These are phyloP conservation scores for Ara ararauna DNA, from an alignment of 2,797 vertebrate species.

Conservation along the genomic window DNA sequence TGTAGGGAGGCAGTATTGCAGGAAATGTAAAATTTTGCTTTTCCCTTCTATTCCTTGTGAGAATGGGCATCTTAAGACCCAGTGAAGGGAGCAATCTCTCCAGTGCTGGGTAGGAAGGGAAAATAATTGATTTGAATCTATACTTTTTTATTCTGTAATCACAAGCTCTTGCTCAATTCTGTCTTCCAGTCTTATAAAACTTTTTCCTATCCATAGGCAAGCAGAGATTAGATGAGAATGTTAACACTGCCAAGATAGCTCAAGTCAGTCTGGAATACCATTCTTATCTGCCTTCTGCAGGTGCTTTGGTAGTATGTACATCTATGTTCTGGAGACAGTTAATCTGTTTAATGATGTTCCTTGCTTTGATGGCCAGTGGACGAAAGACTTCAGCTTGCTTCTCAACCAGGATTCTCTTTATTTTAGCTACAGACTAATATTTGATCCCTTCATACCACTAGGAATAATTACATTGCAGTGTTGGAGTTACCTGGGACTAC, in stretches of 20 bases:
- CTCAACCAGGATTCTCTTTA: conserved; percentile 3
- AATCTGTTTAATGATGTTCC: conserved; percentile 17
- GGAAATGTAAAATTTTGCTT: not conserved
- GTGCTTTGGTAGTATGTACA: conserved; percentile 22
- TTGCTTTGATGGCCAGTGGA: conserved; percentile 46
- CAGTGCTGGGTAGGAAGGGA: conserved; percentile 11
- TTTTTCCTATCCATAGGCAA: not conserved
- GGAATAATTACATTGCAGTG: conserved; percentile 39
- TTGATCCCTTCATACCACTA: conserved; percentile 58
- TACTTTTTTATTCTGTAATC: conserved; percentile 48
- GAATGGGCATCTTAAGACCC: not conserved
- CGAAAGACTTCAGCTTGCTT: conserved; percentile 30
- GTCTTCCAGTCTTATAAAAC: not conserved
- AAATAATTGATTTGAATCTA: not conserved
- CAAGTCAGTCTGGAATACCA: not conserved
- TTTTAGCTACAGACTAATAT: conserved; percentile 38
- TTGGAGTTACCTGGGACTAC: conserved; percentile 51
- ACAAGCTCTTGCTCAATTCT: not conserved
- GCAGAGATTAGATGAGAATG: conserved; percentile 2
- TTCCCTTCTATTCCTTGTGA: conserved; percentile 4
- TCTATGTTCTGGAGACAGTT: conserved; percentile 5
- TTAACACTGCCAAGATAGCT: not conserved
- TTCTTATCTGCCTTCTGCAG: not conserved
- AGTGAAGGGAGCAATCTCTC: not conserved
- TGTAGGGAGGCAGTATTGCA: not conserved